phyloP scores from a whole-genome alignment of 2,888 invertebrate genomes.

The Ophion obscuratus region DNA sequence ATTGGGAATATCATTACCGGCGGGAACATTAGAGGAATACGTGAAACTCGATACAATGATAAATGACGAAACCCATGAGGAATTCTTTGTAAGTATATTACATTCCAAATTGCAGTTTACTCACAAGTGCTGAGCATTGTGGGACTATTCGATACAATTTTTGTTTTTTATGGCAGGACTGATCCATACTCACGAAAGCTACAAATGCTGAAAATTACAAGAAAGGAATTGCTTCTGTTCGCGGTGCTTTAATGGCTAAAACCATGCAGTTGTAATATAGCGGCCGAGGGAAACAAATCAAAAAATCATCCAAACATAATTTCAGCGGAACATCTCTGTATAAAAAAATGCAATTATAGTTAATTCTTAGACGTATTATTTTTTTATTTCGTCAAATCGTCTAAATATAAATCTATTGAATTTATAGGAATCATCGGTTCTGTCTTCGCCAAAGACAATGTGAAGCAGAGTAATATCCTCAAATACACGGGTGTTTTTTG shows the following conservation, averaged over 20 bases:
- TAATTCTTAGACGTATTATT: background rate
- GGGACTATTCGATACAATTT: conserved; percentile 6
- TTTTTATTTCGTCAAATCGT: too few species aligned
- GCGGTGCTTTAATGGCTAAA: conserved; percentile 18
- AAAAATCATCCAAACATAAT: background rate
- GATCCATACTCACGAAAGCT: conserved; percentile 12
- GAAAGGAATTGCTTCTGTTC: conserved; percentile 3
- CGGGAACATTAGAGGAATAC: conserved; percentile 1
- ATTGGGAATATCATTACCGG: conserved; percentile 8
- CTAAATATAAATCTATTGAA: too few species aligned
- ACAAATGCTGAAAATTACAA: conserved; percentile 18
- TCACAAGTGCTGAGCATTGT: conserved; percentile 14
- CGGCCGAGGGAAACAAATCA: conserved; percentile 13
- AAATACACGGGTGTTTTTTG: too few species aligned
- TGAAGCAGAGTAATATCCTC: too few species aligned
- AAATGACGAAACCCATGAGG: conserved; percentile 9
- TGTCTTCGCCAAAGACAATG: too few species aligned
- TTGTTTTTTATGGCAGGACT: conserved; percentile 8
- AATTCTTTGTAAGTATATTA: conserved; percentile 20
- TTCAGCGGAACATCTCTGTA: conserved; percentile 16
- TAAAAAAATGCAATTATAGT: conserved; percentile 11
- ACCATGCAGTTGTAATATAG: conserved; percentile 13
- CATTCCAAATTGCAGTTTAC: background rate
- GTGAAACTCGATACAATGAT: conserved; percentile 10
- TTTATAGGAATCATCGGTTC: too few species aligned